Evolutionary conservation across 2,888 invertebrate genomes (phyloP).

Genomic region (Automeris io): DNA sequence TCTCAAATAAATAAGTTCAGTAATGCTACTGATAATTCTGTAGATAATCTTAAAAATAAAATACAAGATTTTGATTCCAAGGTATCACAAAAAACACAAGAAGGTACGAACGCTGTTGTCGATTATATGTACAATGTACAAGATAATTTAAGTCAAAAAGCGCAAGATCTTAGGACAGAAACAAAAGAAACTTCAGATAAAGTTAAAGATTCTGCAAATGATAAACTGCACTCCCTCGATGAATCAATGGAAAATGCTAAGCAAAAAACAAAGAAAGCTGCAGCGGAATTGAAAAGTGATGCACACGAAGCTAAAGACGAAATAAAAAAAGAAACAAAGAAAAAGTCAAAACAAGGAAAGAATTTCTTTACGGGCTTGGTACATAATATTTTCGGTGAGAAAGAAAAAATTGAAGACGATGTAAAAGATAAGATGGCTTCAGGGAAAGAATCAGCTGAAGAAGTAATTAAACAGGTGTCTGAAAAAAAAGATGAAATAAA

Average conservation of each 20-base stretch:
- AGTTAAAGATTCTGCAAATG: conserved; percentile 37
- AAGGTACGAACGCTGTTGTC: conserved; percentile 42
- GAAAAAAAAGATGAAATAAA: conserved; percentile 50
- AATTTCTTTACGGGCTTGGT: conserved; percentile 64
- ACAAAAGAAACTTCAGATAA: conserved; percentile 39
- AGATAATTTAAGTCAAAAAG: conserved; percentile 38
- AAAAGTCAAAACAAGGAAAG: conserved; percentile 65
- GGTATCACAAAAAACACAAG: conserved; percentile 44
- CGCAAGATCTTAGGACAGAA: conserved; percentile 39
- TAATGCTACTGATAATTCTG: conserved; percentile 38
- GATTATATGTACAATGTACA: conserved; percentile 37
- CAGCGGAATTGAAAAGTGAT: conserved; percentile 28
- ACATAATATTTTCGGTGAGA: conserved; percentile 64
- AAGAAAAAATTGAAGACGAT: conserved; percentile 63
- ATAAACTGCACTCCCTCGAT: conserved; percentile 43
- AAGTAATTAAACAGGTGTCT: conserved; percentile 44
- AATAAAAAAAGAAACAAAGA: conserved; percentile 53
- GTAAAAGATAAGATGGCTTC: conserved; percentile 53
- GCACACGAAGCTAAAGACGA: conserved; percentile 39
- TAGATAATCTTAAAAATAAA: conserved; percentile 36
- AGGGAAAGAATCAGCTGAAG: conserved; percentile 52
- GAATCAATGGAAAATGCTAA: conserved; percentile 46
- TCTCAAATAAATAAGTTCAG: conserved; percentile 39
- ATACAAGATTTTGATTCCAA: conserved; percentile 36
- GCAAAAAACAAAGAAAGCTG: conserved; percentile 41